Base-by-base conservation (phyloP, 2,888 invertebrate genomes). In the Siphlonurus alternatus region DNA sequence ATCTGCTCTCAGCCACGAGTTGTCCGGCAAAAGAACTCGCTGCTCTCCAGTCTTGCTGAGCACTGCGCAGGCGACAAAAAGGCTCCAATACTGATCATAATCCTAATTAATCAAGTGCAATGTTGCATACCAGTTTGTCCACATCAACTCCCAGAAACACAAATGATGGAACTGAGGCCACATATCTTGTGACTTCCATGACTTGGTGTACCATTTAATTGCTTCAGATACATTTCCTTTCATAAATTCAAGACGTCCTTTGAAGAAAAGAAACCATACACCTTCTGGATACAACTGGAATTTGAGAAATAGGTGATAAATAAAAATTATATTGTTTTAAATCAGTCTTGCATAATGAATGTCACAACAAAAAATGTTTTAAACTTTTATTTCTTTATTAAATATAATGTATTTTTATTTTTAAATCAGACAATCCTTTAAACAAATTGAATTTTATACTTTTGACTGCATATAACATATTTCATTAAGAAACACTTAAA, bases 151-250 rank as follows among this genome's bases (percentile, higher is more conserved):
- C 96, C 96, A 97, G 74, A 85, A 93, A 74, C 94, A 93, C 2
- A 95, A 76, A 73, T 95, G 93, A 73, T 93, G 92, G 74, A 96
- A 93, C 75, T 95, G 94, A 0, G 85, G 84, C 92, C 94, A 95
- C 60, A 88, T 79, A 66, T 83, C 78, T 73, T 94, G 93, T 2
- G 89, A 89, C 67, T 84, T 81, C 78, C 92, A 87, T 0, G 93
- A 91, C 69, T 82, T 83, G 66, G 84, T 84, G 77, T 94, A 94
- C 78, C 86, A 90, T 18, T 76, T 74, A 54, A 89, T 80, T 18
- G 89, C 86, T 25, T 82, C 79, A 22, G 84, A 81, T 59, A 92
- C 77, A 72, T 88, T 82, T 0, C 93, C 93, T 66, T 83, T 83
- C 72, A 94, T 83, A 71, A 93, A 83, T 73, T 93, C 88, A 54